These are phyloP conservation scores for Pteronura brasiliensis DNA, from an alignment of 2,113 vertebrate species.

Conservation along the genomic window DNA sequence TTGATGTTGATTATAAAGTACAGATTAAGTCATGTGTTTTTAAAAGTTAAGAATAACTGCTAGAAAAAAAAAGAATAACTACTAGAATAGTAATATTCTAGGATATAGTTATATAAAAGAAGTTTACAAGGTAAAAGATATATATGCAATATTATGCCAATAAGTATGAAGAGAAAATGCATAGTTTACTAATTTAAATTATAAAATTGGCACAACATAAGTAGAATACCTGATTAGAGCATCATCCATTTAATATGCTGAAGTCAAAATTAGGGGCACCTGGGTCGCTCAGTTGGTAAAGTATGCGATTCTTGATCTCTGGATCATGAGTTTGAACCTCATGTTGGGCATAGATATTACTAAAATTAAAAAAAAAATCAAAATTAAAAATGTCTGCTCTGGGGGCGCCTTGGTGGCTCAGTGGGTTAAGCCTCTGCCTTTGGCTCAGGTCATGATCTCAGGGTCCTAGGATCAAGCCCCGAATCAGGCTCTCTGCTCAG, in stretches of 20 bases:
- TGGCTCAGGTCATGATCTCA: too few species aligned
- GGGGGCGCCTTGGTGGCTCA: too few species aligned
- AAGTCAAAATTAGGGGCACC: neutral
- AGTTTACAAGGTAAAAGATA: neutral
- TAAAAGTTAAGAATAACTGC: constrained; percentile 8
- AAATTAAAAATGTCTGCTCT: neutral
- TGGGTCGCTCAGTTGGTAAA: neutral
- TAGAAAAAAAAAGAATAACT: neutral
- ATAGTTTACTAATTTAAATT: neutral
- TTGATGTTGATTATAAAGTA: neutral
- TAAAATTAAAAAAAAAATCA: neutral
- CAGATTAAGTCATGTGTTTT: neutral
- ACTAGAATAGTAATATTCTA: neutral
- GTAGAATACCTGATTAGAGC: neutral
- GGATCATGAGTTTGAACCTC: neutral
- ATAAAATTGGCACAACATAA: neutral
- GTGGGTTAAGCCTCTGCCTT: too few species aligned
- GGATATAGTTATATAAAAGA: neutral
- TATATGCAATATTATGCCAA: neutral
- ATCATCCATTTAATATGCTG: neutral
- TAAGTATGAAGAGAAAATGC: neutral
- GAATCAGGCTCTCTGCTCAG: too few species aligned
- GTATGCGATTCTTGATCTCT: neutral
- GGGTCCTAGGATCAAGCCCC: too few species aligned
- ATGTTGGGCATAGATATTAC: neutral